A percentile compares a stretch with the other conserved stretches of the same genome.
These are phyloP conservation scores for Eristalis tenax DNA, from an alignment of 2,888 invertebrate genomes.

Conservation along the genomic window DNA sequence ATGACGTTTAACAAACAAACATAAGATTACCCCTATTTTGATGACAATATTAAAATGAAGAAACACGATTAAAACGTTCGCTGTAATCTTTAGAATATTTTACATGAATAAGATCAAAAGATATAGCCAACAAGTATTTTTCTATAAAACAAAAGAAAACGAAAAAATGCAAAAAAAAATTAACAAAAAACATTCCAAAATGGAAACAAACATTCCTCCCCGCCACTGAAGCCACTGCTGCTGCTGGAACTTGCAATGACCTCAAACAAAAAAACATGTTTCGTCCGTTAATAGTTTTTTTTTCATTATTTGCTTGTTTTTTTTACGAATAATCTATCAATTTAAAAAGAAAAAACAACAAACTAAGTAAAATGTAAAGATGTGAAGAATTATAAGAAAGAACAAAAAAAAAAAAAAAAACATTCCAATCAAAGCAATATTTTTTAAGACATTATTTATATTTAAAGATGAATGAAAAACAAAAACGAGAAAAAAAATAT, in stretches of 20 bases:
- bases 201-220: conserved; percentile 66
- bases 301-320: conserved; percentile 1
- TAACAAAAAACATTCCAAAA: conserved; percentile 47
- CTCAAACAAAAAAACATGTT: conserved; percentile 65
- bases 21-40: conserved; percentile 46
- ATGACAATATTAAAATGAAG: conserved; percentile 63
- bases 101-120: conserved; percentile 35
- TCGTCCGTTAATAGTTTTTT: conserved; percentile 66
- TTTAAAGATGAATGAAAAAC: conserved; percentile 24
- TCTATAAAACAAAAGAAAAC: conserved; percentile 21
- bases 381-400: conserved; percentile 40
- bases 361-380: not conserved
- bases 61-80: conserved; percentile 22
- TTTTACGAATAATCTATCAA: not conserved
- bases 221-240: conserved; percentile 65
- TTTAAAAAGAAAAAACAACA: conserved; percentile 17
- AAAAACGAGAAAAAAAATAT: conserved; percentile 5
- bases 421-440: conserved; percentile 69
- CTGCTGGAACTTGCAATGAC: conserved; percentile 70
- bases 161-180: not conserved
- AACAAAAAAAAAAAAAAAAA: conserved; percentile 42
- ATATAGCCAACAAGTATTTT: conserved; percentile 44
- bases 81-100: conserved; percentile 51
- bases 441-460: conserved; percentile 67
- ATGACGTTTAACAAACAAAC: conserved; percentile 1